Conservation (phyloP, 2,113 vertebrate genomes). For the Hippocampus mohnikei region DNA sequence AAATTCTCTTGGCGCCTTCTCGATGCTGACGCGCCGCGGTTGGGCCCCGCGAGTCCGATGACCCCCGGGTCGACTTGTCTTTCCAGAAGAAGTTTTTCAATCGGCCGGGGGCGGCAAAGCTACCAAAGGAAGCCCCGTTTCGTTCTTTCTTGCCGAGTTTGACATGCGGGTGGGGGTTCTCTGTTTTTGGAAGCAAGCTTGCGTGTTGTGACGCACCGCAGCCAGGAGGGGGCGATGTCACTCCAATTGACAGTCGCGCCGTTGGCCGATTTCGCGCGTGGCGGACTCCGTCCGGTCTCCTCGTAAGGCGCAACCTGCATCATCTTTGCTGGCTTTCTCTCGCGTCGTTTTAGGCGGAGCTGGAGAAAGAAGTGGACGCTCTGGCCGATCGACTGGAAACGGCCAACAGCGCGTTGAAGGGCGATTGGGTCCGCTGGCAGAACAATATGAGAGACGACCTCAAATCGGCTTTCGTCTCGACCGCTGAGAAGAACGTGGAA, state of each 20-base stretch:
- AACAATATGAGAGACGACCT: slow-evolving; percentile 82
- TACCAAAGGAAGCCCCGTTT: too few species aligned
- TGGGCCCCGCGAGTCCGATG: too few species aligned
- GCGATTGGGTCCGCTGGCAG: slow-evolving; percentile 88
- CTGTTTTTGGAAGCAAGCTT: not conserved
- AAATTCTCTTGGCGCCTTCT: too few species aligned
- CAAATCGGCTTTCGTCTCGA: slow-evolving; percentile 73
- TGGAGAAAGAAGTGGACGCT: slow-evolving; percentile 83
- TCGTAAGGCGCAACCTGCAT: not conserved
- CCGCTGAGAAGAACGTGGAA: slow-evolving; percentile 82
- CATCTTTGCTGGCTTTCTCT: slow-evolving; percentile 11
- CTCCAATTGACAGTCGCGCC: not conserved
- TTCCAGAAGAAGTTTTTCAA: too few species aligned
- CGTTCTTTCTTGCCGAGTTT: not conserved
- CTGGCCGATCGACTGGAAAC: slow-evolving; percentile 85
- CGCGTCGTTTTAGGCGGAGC: slow-evolving; percentile 55
- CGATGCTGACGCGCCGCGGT: too few species aligned
- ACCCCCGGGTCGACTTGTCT: too few species aligned
- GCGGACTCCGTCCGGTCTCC: too few species aligned
- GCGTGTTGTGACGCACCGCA: not conserved
- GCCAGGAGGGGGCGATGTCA: slow-evolving; percentile 56
- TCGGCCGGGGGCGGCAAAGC: too few species aligned
- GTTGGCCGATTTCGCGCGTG: too few species aligned
- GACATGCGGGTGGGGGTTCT: not conserved
- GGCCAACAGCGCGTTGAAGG: slow-evolving; percentile 85